phyloP scores from a whole-genome alignment of 2,888 invertebrate species.

The Seira ritae region DNA sequence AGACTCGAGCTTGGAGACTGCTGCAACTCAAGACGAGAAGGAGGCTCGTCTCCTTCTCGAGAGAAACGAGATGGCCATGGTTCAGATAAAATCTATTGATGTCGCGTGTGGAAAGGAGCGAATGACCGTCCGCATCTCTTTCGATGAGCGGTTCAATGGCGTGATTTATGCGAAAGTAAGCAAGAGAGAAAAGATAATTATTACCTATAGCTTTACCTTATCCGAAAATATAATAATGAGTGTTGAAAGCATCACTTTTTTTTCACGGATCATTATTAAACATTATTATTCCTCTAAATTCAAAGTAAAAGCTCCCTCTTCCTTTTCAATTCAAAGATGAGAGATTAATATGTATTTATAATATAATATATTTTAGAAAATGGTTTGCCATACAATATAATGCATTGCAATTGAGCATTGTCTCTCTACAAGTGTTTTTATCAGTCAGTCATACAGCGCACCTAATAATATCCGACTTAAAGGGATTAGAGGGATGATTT shows the following conservation, averaged over 20 bases:
- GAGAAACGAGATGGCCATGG: conserved; percentile 76
- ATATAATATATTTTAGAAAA: no score
- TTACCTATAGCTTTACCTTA: not conserved
- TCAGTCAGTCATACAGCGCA: not conserved
- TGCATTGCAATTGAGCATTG: no score
- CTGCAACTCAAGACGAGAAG: conserved; percentile 41
- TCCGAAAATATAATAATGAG: not conserved
- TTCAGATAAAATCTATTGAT: conserved; percentile 85
- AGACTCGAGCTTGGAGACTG: conserved; percentile 30
- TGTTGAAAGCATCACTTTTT: not conserved
- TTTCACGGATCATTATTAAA: conserved; percentile 4
- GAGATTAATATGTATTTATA: not conserved
- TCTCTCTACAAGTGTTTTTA: not conserved
- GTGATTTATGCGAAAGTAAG: conserved; percentile 85
- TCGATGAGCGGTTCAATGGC: conserved; percentile 86
- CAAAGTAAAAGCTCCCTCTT: not conserved
- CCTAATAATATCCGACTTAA: not conserved
- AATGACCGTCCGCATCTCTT: conserved; percentile 89
- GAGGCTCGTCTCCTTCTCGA: conserved; percentile 11
- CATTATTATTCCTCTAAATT: not conserved
- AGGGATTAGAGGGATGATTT: not conserved
- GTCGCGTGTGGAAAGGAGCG: conserved; percentile 88
- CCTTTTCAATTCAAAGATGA: not conserved
- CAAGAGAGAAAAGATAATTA: not conserved
- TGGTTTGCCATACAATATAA: no score